phyloP scores from a whole-genome alignment of 2,797 vertebrate genomes.

The Siniperca scherzeri region DNA sequence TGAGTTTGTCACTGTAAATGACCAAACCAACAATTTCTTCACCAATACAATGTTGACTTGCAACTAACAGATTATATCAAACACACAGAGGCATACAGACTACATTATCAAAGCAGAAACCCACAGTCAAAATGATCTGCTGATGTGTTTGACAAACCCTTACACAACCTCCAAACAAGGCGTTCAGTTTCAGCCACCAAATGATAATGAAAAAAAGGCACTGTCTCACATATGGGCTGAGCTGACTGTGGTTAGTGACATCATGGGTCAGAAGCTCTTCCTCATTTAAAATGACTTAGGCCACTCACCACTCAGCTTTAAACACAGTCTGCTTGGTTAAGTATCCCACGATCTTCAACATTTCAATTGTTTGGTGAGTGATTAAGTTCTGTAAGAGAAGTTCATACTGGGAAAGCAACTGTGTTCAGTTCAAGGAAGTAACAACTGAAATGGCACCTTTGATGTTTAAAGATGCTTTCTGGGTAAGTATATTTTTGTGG shows the following conservation, averaged over 20 bases:
- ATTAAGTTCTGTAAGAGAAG: neutral
- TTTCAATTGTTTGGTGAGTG: neutral
- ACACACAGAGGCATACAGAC: neutral
- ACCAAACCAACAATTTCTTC: neutral
- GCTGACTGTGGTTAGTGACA: slow-evolving; percentile 82
- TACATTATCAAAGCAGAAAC: neutral
- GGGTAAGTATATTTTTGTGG: slow-evolving; percentile 88
- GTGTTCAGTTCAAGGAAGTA: slow-evolving; percentile 35
- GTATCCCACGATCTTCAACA: neutral
- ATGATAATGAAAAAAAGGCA: slow-evolving; percentile 37
- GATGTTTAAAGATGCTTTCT: slow-evolving; percentile 94
- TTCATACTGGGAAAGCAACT: neutral
- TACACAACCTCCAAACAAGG: neutral
- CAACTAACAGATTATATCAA: neutral
- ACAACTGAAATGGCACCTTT: slow-evolving; percentile 76
- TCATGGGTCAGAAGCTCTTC: slow-evolving; percentile 86
- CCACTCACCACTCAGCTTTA: slow-evolving; percentile 44
- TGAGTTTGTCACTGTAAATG: neutral
- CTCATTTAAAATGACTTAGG: slow-evolving; percentile 85
- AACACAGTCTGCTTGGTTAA: slow-evolving; percentile 48
- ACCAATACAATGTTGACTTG: neutral
- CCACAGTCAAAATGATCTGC: neutral
- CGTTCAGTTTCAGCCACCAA: neutral
- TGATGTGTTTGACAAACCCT: neutral
- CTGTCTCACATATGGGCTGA: slow-evolving; percentile 36